Evolutionary conservation across 1,140 invertebrate genomes (phyloP), one percentile per base, ranked within the genome.

Genomic region (Mizuhopecten yessoensis): DNA sequence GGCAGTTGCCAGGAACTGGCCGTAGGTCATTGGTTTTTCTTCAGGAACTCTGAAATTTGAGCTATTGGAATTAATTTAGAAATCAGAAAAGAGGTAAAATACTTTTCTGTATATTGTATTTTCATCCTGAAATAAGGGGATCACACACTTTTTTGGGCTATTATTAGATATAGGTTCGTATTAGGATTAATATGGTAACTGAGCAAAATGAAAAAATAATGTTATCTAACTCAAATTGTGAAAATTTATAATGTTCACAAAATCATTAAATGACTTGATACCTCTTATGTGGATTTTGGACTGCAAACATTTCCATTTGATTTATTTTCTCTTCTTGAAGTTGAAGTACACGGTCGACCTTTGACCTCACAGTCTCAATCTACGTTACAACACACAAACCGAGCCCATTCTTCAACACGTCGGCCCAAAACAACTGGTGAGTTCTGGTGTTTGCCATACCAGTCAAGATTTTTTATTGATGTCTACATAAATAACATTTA

Each of bases 291-390:
- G 5, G 57, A 75, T 75, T 75, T 29, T 45, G 17, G 17, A 75
- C 57, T 75, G 57, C 23, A 3, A 9, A 17, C 45, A 86, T 87
- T 89, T 57, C 86, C 89, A 57, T 34, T 34, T 39, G 33, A 33
- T 45, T 89, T 5, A 89, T 87, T 36, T 34, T 88, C 45, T 88
- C 36, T 88, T 33, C 42, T 92, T 92, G 7, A 89, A 95, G 95
- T 95, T 92, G 94, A 94, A 89, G 91, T 95, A 87, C 93, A 94
- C 91, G 94, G 94, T 86, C 92, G 93, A 86, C 95, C 95, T 87
- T 89, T 93, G 34, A 94, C 94, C 0, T 94, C 94, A 29, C 75
- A 90, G 39, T 92, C 93, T 33, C 89, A 92, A 86, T 15, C 42
- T 45, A 88, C 90, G 1, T 42, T 91, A 34, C 86, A 88, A 11